Evolutionary conservation across 2,888 invertebrate species (phyloP).

Genomic region (Coenonympha arcania): DNA sequence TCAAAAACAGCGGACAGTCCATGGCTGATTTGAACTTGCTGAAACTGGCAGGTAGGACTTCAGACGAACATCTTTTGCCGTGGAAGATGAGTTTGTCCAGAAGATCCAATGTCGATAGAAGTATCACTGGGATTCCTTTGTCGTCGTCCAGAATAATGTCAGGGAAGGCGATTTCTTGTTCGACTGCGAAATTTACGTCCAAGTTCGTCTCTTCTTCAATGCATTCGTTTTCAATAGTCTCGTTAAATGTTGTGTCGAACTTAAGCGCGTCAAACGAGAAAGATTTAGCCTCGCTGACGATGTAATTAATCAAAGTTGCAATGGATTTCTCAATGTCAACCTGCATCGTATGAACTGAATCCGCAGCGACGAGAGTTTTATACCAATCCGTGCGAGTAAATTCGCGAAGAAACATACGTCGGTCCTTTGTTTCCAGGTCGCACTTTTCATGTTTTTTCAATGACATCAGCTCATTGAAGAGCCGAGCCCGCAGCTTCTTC

Average conservation of each 20-base stretch:
- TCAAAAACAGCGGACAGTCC: constrained; percentile 40
- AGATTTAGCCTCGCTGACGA: constrained; percentile 38
- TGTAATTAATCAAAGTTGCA: constrained; percentile 42
- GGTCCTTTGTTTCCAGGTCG: constrained; percentile 34
- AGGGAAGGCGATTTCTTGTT: constrained; percentile 43
- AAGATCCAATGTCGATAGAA: constrained; percentile 35
- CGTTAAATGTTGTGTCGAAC: constrained; percentile 31
- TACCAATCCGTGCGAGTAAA: constrained; percentile 35
- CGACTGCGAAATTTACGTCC: constrained; percentile 34
- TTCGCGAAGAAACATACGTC: constrained; percentile 28
- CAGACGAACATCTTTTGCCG: background rate
- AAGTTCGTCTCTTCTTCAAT: constrained; percentile 35
- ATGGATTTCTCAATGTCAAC: constrained; percentile 39
- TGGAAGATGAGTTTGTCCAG: constrained; percentile 40
- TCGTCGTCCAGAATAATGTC: constrained; percentile 42
- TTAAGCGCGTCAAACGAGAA: constrained; percentile 40
- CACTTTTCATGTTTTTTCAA: no score
- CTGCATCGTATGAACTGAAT: constrained; percentile 18
- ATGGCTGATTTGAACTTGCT: constrained; percentile 37
- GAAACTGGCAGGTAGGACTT: constrained; percentile 32
- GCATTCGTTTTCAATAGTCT: constrained; percentile 19
- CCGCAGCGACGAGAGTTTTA: constrained; percentile 23
- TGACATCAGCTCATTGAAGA: no score
- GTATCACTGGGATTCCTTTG: constrained; percentile 42
- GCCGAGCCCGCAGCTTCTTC: no score